phyloP scores from a whole-genome alignment of 2,797 vertebrate genomes.

The Aselliscus stoliczkanus region DNA sequence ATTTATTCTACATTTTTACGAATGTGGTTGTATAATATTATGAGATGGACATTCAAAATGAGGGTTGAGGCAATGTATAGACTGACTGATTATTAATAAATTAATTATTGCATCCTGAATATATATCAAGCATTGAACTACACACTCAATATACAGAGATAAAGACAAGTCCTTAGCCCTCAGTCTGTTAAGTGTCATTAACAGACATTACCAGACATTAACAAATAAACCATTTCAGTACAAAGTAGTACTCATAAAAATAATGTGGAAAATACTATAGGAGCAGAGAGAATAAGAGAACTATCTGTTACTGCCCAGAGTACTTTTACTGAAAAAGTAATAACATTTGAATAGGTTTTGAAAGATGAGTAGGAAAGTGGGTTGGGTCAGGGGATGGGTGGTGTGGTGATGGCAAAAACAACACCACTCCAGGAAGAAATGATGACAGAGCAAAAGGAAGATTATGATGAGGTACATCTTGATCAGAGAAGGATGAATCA shows the following conservation, averaged over 20 bases:
- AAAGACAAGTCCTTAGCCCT: background rate
- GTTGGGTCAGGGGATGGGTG: too few species aligned
- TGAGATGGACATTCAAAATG: background rate
- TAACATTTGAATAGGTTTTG: background rate
- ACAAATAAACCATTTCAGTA: background rate
- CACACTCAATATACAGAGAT: background rate
- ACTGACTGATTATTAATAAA: background rate
- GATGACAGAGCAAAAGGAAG: background rate
- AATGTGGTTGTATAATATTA: background rate
- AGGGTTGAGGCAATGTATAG: background rate
- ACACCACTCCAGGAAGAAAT: background rate
- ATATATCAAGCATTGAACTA: background rate
- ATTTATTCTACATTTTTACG: background rate
- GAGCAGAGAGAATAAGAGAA: background rate
- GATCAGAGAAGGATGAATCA: background rate
- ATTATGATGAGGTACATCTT: background rate
- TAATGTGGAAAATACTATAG: background rate
- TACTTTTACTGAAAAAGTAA: background rate
- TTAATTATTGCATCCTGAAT: background rate
- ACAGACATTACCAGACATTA: background rate
- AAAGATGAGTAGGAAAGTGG: background rate
- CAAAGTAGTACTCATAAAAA: slow-evolving; percentile 32
- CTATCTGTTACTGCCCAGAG: background rate
- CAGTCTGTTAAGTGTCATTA: background rate
- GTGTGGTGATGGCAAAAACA: background rate